A percentile compares a stretch with the other conserved stretches of the same genome.
Conservation (phyloP, 2,113 vertebrate species). For the Muntiacus muntjak region DNA sequence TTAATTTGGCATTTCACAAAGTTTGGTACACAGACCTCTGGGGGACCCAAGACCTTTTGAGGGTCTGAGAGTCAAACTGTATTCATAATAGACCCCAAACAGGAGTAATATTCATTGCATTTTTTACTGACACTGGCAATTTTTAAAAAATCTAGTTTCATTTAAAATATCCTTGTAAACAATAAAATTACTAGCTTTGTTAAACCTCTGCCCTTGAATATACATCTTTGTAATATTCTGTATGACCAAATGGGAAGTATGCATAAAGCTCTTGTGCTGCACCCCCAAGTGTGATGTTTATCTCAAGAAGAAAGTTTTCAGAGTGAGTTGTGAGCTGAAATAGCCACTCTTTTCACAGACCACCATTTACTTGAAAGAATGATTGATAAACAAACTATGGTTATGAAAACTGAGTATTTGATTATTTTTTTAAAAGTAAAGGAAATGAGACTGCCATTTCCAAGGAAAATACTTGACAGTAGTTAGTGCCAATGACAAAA, state of each 20-base stretch:
- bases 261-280: neutral
- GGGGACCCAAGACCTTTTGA: neutral
- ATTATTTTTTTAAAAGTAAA: slow-evolving; percentile 18
- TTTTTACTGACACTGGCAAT: neutral
- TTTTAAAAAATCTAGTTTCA: neutral
- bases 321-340: neutral
- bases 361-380: neutral
- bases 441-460: neutral
- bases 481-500: slow-evolving; percentile 24
- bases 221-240: neutral
- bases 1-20: slow-evolving; percentile 16
- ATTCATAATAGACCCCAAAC: neutral
- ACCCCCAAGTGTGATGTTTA: neutral
- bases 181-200: slow-evolving; percentile 19
- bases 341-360: neutral
- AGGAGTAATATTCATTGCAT: neutral
- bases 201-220: neutral
- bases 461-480: neutral
- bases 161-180: neutral
- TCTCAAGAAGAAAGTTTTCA: neutral
- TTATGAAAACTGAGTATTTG: neutral
- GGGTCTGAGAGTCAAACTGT: neutral
- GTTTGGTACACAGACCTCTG: neutral
- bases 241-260: neutral
- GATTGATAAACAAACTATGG: neutral